A percentile compares a stretch with the other conserved stretches of the same genome.
Conservation (phyloP, 2,113 vertebrate genomes). For the Colinus virginianus region DNA sequence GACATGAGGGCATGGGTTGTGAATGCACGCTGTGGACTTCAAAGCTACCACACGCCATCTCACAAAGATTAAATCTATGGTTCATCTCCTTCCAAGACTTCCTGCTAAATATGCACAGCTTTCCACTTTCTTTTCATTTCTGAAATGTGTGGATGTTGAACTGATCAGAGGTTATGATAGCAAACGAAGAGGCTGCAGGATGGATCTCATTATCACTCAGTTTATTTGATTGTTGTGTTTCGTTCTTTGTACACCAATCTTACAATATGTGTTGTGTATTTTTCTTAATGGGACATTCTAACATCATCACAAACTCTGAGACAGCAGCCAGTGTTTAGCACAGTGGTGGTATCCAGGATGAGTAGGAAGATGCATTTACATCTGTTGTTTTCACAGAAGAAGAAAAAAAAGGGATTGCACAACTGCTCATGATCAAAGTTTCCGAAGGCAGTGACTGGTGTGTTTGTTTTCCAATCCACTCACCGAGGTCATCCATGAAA, state of each 20-base stretch:
- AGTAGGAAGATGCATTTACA: neutral
- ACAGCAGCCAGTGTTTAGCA: neutral
- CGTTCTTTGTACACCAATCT: constrained; percentile 3
- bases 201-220: constrained; percentile 20
- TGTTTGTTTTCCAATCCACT: rapidly evolving
- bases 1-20: neutral
- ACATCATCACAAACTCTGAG: neutral
- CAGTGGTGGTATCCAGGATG: neutral
- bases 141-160: neutral
- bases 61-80: neutral
- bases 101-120: neutral
- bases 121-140: neutral
- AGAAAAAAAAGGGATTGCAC: neutral
- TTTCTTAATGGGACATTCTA: neutral
- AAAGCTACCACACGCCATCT: neutral
- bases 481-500: neutral
- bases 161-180: neutral
- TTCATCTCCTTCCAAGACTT: neutral
- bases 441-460: neutral
- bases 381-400: neutral
- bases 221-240: neutral
- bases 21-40: neutral
- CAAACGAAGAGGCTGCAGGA: constrained; percentile 2
- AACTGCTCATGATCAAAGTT: neutral
- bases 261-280: neutral